These are phyloP conservation scores for Calonectris borealis DNA, from an alignment of 2,113 vertebrate genomes.

Conservation along the genomic window DNA sequence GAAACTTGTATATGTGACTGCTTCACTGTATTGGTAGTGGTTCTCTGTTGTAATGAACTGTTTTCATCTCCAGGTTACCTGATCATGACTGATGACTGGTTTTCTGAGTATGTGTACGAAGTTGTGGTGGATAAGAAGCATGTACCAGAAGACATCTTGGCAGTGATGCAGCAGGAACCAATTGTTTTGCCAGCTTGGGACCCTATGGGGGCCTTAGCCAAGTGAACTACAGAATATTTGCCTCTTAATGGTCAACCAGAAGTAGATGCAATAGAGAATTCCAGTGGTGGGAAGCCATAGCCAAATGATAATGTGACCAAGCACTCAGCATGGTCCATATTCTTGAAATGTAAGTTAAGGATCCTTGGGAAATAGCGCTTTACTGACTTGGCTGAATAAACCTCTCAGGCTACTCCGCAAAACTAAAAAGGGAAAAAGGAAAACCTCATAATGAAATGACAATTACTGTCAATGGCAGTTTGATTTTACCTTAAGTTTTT, in stretches of 20 bases:
- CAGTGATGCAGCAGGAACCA: conserved; percentile 89
- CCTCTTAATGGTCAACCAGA: conserved; percentile 41
- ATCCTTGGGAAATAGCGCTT: conserved; percentile 60
- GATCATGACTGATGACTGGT: conserved; percentile 98
- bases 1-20: not conserved
- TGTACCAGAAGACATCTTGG: conserved; percentile 82
- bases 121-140: conserved; percentile 94
- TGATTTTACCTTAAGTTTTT: conserved; percentile 1
- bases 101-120: conserved; percentile 95
- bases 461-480: not conserved
- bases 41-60: not conserved
- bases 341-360: conserved; percentile 26
- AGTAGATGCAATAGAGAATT: conserved; percentile 65
- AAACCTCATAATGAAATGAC: not conserved
- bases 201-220: conserved; percentile 94
- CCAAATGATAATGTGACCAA: conserved; percentile 4
- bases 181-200: conserved; percentile 94
- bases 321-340: not conserved
- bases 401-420: conserved; percentile 31
- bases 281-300: conserved; percentile 69
- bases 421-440: not conserved
- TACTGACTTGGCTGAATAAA: not conserved
- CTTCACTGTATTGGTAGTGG: not conserved
- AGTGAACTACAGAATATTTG: conserved; percentile 57
- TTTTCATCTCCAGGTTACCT: conserved; percentile 85